phyloP scores from a whole-genome alignment of 2,888 invertebrate species.

The Agrotis clavis region DNA sequence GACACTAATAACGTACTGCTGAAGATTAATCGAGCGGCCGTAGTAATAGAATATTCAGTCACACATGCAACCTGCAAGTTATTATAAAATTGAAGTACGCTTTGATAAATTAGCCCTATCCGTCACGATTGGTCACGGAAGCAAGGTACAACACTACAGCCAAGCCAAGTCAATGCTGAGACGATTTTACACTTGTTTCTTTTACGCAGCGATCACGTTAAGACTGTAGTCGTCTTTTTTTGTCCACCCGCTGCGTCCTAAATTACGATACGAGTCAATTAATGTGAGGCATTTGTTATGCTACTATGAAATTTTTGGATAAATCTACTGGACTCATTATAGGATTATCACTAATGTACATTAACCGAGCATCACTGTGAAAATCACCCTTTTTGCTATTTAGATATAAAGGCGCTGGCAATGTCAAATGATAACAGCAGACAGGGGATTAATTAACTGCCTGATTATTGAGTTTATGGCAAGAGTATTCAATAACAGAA shows the following conservation, averaged over 20 bases:
- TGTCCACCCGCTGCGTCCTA: slow-evolving; percentile 59
- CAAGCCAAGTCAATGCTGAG: slow-evolving; percentile 57
- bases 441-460: not conserved
- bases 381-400: not conserved
- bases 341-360: slow-evolving; percentile 16
- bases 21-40: slow-evolving; percentile 86
- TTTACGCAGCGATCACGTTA: slow-evolving; percentile 54
- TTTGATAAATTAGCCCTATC: slow-evolving; percentile 89
- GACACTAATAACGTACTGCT: slow-evolving; percentile 84
- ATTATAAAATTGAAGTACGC: slow-evolving; percentile 88
- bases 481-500: not conserved
- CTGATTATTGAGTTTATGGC: not conserved
- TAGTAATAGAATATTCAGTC: slow-evolving; percentile 89
- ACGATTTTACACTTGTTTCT: slow-evolving; percentile 68
- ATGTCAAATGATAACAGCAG: not conserved
- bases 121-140: slow-evolving; percentile 90
- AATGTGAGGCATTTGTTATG: slow-evolving; percentile 53
- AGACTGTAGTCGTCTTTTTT: slow-evolving; percentile 41
- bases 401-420: not conserved
- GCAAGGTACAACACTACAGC: slow-evolving; percentile 68
- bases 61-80: slow-evolving; percentile 88
- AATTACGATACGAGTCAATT: slow-evolving; percentile 64
- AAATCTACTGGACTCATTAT: slow-evolving; percentile 17
- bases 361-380: not conserved
- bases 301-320: slow-evolving; percentile 40